phyloP scores from a whole-genome alignment of 30 jellyfish, hydroid and myxozoan species.

The Aurelia sp. region DNA sequence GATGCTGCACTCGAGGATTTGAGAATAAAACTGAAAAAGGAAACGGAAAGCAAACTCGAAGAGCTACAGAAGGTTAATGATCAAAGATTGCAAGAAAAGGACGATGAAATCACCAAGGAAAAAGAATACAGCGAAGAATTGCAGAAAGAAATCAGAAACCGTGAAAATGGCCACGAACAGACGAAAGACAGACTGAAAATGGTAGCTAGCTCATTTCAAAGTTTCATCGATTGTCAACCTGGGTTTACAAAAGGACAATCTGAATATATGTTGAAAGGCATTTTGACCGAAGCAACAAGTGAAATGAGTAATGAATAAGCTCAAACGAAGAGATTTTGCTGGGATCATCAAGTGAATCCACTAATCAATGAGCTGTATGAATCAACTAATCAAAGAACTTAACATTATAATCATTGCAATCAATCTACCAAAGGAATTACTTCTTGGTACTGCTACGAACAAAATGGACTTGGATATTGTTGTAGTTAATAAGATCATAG shows the following conservation, averaged over 20 bases:
- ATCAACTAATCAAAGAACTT: no score
- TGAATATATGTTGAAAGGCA: conserved; percentile 34
- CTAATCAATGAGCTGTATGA: no score
- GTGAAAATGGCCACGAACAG: conserved; percentile 1
- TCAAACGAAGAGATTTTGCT: no score
- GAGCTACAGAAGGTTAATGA: neutral
- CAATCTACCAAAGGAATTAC: no score
- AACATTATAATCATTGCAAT: no score
- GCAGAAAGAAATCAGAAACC: conserved; percentile 1
- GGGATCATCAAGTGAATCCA: no score
- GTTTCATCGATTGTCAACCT: conserved; percentile 59
- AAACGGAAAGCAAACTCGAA: neutral
- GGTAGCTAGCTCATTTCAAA: conserved; percentile 25
- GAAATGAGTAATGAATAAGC: no score
- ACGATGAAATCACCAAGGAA: conserved; percentile 9
- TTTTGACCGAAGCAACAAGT: neutral
- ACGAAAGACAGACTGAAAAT: conserved; percentile 36
- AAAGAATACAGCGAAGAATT: conserved; percentile 6
- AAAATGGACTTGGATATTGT: no score
- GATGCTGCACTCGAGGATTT: conserved; percentile 17
- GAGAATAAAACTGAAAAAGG: neutral
- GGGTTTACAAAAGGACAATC: conserved; percentile 64
- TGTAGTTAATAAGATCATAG: no score
- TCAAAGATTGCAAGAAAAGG: conserved; percentile 2
- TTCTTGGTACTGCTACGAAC: no score